Evolutionary conservation across 92 coral and sea anemone species (phyloP), one percentile per base, ranked within the genome.

Genomic region (Actinernus sp.): DNA sequence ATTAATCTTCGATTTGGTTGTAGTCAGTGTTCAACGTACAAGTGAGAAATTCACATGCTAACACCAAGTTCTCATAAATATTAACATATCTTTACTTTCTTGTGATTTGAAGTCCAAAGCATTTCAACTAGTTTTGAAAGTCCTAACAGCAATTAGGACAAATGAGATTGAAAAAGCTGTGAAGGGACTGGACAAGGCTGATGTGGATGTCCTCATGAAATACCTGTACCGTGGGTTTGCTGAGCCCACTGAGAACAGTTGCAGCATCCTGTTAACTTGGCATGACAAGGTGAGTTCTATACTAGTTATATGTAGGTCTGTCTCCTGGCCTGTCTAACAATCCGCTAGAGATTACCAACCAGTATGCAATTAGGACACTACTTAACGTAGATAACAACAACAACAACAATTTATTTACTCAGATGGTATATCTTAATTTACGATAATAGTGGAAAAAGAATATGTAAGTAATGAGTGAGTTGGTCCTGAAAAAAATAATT

Each of bases 181-280:
- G 3, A 87, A 95, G 41, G 82, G 56, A n/a, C 61, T 95, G 38
- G 95, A 79, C 26, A 87, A 63, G 48, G 69, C 63, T 39, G 97
- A 89, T 36, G 64, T 72, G 45, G 99, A 95, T 66, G 68, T 91
- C 26, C 75, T 95, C 44, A 95, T 95, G 97, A 95, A 95, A 60
- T 95, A 95, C 56, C 74, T 95, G 39, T 95, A 95, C 63, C 78
- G 97, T 59, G 99, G 99, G 19, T 95, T 95, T 71, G 87, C 88
- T 6, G 84, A 95, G 38, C 92, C 99, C 20, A 55, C 83, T 14
- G 99, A 95, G 28, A 93, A 86, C 50, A 78, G 81, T 52, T 87
- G 99, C 64, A 95, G 92, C 33, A 31, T 71, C 25, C 74, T 95
- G 4, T 87, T 95, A 0, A 71, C 88, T 21, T 95, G 97, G 97